Conservation (phyloP, 2,888 invertebrate species). For the Noctua pronuba region DNA sequence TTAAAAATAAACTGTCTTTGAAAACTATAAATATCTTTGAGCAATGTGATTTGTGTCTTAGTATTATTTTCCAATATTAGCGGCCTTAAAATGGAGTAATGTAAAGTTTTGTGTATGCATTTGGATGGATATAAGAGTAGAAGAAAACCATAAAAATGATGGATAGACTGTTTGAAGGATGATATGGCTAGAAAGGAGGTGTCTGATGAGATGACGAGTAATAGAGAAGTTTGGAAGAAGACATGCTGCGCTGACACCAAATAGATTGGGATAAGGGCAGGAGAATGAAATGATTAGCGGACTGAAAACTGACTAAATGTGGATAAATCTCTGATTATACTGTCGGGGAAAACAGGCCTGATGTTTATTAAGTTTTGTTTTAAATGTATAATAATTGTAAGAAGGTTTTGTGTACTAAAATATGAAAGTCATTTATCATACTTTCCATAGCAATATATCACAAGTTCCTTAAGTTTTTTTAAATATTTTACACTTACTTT, state of each 20-base stretch:
- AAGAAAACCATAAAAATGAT: neutral
- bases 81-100: neutral
- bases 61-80: neutral
- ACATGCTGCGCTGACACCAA: neutral
- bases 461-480: neutral
- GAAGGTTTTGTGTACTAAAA: too few species aligned
- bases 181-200: neutral
- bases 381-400: neutral
- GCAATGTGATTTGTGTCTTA: neutral
- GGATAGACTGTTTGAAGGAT: neutral
- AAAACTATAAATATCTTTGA: conserved; percentile 12
- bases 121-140: neutral
- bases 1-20: conserved; percentile 49
- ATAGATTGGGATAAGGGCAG: neutral
- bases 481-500: neutral
- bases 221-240: neutral
- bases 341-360: neutral
- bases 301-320: too few species aligned
- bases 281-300: too few species aligned
- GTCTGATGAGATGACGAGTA: neutral
- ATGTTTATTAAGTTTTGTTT: neutral
- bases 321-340: neutral
- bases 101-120: neutral
- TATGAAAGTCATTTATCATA: neutral
- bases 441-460: neutral